A percentile compares a stretch with the other conserved stretches of the same genome.
Evolutionary conservation across 1,140 invertebrate genomes (phyloP).

Genomic region (Hetaerina americana): DNA sequence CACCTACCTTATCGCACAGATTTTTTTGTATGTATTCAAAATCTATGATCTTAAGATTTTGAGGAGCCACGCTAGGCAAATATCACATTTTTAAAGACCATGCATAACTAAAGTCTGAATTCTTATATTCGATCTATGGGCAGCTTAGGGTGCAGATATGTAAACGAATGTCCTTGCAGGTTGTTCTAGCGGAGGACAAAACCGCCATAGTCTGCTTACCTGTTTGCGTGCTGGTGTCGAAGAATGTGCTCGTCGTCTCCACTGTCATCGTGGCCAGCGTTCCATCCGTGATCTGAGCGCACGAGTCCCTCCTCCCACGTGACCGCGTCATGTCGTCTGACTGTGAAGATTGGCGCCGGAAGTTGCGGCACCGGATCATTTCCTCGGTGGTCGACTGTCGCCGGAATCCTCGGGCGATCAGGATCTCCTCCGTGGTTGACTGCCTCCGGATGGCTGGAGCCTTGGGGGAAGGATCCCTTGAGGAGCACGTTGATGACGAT

Average conservation of each 20-base stretch:
- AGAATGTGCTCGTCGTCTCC: constrained; percentile 80
- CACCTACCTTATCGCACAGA: too few relatives aligned
- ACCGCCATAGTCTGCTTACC: constrained; percentile 41
- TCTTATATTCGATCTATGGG: too few relatives aligned
- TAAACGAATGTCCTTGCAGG: too few relatives aligned
- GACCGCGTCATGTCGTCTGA: constrained; percentile 37
- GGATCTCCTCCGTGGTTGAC: constrained; percentile 81
- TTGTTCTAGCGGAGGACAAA: too few relatives aligned
- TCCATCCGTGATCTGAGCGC: constrained; percentile 79
- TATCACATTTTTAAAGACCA: too few relatives aligned
- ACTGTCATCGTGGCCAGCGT: constrained; percentile 87
- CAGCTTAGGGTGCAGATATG: too few relatives aligned
- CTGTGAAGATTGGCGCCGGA: constrained; percentile 37
- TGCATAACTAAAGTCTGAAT: too few relatives aligned
- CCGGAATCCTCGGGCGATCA: constrained; percentile 77
- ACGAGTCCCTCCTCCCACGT: constrained; percentile 68
- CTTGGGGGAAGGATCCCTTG: constrained; percentile 39
- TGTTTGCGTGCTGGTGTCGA: constrained; percentile 84
- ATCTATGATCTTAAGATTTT: too few relatives aligned
- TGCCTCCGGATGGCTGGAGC: constrained; percentile 65
- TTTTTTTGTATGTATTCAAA: too few relatives aligned
- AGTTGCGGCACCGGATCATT: constrained; percentile 81
- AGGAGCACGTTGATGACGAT: constrained; percentile 55
- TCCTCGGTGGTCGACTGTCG: constrained; percentile 82
- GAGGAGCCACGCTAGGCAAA: too few relatives aligned